phyloP scores from a whole-genome alignment of 53 echinoderm and acorn worm species.

The Stichopus horrens region DNA sequence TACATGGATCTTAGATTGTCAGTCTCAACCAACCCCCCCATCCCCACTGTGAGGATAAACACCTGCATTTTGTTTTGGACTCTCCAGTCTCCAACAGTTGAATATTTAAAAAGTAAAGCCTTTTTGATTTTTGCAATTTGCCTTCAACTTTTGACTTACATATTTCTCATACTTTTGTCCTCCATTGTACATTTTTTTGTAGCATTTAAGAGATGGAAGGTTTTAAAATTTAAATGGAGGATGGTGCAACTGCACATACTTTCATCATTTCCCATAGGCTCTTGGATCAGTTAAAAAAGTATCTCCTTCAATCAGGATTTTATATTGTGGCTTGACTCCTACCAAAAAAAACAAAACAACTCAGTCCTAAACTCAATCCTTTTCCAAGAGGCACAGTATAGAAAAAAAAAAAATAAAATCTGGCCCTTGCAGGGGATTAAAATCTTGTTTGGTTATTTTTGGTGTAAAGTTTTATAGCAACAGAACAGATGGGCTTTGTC shows the following conservation, averaged over 20 bases:
- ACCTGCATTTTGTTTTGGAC: too few species aligned
- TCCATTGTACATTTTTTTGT: background rate
- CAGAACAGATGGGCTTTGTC: conserved; percentile 42
- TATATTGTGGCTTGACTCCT: conserved; percentile 8
- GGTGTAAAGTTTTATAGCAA: conserved; percentile 40
- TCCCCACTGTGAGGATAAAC: too few species aligned
- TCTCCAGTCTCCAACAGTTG: too few species aligned
- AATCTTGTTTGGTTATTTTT: conserved; percentile 25
- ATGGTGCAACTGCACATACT: background rate
- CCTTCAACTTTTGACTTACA: too few species aligned
- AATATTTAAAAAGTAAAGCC: too few species aligned
- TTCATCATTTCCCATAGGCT: background rate
- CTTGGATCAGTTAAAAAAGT: background rate
- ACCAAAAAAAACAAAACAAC: background rate
- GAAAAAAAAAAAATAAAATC: background rate
- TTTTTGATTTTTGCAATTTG: too few species aligned
- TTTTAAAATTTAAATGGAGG: background rate
- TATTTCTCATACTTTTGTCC: too few species aligned
- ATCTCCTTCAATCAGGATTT: background rate
- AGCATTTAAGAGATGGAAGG: background rate
- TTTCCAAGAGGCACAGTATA: background rate
- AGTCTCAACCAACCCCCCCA: too few species aligned
- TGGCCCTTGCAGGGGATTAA: conserved; percentile 27
- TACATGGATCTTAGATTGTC: too few species aligned
- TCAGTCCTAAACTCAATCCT: too few species aligned